Base-by-base conservation (phyloP, 2,113 vertebrate genomes). In the Toxotes chatareus region DNA sequence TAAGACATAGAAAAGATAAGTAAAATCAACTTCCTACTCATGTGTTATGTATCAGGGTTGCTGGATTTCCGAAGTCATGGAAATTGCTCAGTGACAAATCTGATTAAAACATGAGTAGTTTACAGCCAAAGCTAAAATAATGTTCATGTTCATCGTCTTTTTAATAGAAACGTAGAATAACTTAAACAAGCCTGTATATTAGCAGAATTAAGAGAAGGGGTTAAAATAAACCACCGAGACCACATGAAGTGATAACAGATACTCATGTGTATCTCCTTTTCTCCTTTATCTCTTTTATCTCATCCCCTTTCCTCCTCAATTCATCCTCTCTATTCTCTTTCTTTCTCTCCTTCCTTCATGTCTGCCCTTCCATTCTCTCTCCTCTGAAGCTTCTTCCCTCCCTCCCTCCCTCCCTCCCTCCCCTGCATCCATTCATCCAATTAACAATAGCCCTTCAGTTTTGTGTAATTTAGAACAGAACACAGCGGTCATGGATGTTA, bases 391-490 rank as follows among this genome's bases (percentile, higher is more conserved):
- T 66, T 21, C 23, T 16, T 49, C 8, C 63, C 12, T 31, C 55
- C 51, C 42, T 73, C 64, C 73, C 42, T 73, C 64, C 73, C 46
- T 42, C 27, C 40, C 31, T 21, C 7, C 53, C 36, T 12, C 42
- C 31, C 38, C 31, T 17, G 73, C 5, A 76, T 93, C 91, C 88
- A 88, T 89, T 93, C 85, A 90, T 88, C 86, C 87, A 91, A 92
- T 94, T 93, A 93, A 91, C 90, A 89, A 82, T 80, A 84, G 91
- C 83, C 90, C 83, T 89, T 93, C 84, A 87, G 91, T 90, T 91
- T 83, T 69, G 84, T 85, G 94, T 96, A 96, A 97, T 97, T 96
- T 95, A 95, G 95, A 96, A 93, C 95, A 95, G 94, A 93, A 91
- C 94, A 79, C 92, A 90, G 93, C 91, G 89, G 95, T 95, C 95